phyloP scores from a whole-genome alignment of 2,888 invertebrate species.

The Oeneis ivallda region DNA sequence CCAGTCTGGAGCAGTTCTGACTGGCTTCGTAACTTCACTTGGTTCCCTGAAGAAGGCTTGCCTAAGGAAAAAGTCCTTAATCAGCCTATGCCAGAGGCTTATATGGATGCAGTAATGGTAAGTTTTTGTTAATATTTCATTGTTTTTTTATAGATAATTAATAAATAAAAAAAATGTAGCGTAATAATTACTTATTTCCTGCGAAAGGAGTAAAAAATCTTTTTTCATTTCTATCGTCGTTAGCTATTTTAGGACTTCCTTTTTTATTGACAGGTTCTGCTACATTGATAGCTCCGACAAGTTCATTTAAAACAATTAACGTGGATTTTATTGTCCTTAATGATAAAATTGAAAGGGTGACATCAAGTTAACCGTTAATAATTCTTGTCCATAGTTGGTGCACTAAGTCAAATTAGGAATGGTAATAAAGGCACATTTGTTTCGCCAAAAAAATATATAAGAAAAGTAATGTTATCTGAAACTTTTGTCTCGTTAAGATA shows the following conservation, averaged over 20 bases:
- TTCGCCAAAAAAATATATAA: constrained; percentile 26
- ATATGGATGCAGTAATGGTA: constrained; percentile 61
- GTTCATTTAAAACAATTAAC: background rate
- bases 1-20: constrained; percentile 54
- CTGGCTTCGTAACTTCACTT: constrained; percentile 61
- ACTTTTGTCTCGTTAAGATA: constrained; percentile 42
- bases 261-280: background rate
- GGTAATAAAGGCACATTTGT: constrained; percentile 18
- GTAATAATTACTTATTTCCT: no score
- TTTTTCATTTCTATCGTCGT: background rate
- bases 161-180: no score
- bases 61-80: constrained; percentile 60
- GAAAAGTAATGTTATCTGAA: constrained; percentile 38
- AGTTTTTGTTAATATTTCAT: constrained; percentile 38
- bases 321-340: background rate
- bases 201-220: background rate
- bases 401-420: constrained; percentile 17
- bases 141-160: no score
- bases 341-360: background rate
- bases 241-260: background rate
- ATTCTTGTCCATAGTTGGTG: background rate
- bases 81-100: constrained; percentile 52
- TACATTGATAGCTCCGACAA: background rate
- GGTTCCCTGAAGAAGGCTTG: constrained; percentile 59
- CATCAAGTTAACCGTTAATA: background rate